Evolutionary conservation across 2,888 invertebrate genomes (phyloP).

Genomic region (Melitaea athalia): DNA sequence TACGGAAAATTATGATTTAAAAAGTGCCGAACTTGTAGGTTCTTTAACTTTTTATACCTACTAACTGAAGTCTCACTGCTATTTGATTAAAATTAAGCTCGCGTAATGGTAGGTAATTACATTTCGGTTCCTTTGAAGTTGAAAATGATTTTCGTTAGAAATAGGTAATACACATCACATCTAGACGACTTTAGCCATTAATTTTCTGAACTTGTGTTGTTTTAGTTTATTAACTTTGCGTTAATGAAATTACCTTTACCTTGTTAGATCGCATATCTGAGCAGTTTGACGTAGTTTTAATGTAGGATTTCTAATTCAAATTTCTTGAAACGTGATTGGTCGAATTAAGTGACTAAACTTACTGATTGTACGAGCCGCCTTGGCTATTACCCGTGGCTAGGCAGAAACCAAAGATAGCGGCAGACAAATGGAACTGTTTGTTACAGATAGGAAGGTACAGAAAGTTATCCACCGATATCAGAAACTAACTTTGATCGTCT

Average conservation of each 20-base stretch:
- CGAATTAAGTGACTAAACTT: too few relatives aligned
- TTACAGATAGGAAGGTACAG: too few relatives aligned
- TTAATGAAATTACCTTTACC: conserved; percentile 37
- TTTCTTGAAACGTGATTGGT: too few relatives aligned
- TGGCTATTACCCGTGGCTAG: too few relatives aligned
- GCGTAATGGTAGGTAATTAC: neutral
- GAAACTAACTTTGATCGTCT: too few relatives aligned
- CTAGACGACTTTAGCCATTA: conserved; percentile 39
- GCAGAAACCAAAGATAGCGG: too few relatives aligned
- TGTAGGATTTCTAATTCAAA: too few relatives aligned
- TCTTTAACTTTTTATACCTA: neutral
- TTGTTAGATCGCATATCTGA: conserved; percentile 28
- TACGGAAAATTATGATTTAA: neutral
- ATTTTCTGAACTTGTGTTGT: conserved; percentile 48
- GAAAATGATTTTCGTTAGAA: conserved; percentile 18
- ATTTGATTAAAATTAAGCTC: conserved; percentile 6
- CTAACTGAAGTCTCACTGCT: neutral
- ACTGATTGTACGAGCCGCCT: too few relatives aligned
- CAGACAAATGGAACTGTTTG: too few relatives aligned
- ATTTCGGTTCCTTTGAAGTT: conserved; percentile 26
- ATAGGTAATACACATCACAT: conserved; percentile 15
- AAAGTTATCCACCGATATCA: too few relatives aligned
- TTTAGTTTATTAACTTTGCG: conserved; percentile 56
- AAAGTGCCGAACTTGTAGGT: neutral
- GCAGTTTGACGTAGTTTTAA: neutral